Evolutionary conservation across 2,113 vertebrate genomes (phyloP), one percentile per base, ranked within the genome.

Genomic region (Brachyhypopomus occidentalis): DNA sequence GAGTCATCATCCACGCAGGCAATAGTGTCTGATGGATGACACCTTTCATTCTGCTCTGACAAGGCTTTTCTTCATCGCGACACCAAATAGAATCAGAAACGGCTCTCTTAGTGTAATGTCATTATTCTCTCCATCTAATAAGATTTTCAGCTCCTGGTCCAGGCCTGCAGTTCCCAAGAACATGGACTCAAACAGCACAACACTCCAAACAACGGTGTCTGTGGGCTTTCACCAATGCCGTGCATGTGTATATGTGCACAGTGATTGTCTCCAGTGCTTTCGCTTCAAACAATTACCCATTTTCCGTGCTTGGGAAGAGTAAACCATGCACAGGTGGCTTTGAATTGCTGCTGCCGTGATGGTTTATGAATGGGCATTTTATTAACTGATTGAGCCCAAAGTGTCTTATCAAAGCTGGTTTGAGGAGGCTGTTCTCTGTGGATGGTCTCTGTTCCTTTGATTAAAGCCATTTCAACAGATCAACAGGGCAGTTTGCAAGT

Each of bases 1-100:
- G 74, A 72, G 66, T 77, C 72, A 71, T 82, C 80, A 77, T 80
- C 71, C 63, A 75, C 73, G 82, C 72, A 60, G 72, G 82, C 84
- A 85, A 85, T 77, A 85, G 78, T 34, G 36, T 78, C 74, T 87
- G 86, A 85, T 87, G 79, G 86, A 87, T 85, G 84, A 75, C 73
- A 64, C 79, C 82, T 58, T 81, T 87, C 84, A 85, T 79, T 82
- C 80, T 59, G 56, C 66, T 45, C 55, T 77, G 80, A 77, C 80
- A 82, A 48, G 66, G 38, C 74, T 67, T 82, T 82, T 25, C 80
- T 74, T 82, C 80, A 82, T 82, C 27, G 64, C 41, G 23, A 25
- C 74, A 62, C 36, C 62, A 77, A 82, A 82, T 82, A 82, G 63
- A 72, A 82, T 82, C 80, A 77, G 36, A 82, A 82, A 82, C 74